Conservation (phyloP, 2,797 vertebrate species). For the Leuciscus waleckii region DNA sequence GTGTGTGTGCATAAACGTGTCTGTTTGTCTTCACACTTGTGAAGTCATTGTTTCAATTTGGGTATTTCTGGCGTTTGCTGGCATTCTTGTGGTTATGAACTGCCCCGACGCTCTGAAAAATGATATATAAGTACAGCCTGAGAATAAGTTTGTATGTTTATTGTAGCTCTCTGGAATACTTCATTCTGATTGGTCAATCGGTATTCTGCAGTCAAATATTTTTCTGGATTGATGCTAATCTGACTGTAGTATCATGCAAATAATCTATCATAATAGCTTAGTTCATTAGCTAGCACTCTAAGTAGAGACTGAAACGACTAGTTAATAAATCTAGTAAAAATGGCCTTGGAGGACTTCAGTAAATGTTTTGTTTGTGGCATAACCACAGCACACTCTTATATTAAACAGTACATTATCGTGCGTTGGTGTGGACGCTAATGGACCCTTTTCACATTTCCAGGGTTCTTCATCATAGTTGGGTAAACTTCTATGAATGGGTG, state of each 20-base stretch:
- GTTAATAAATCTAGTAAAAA: background rate
- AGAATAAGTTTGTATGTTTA: constrained; percentile 60
- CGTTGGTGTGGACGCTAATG: background rate
- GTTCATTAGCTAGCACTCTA: background rate
- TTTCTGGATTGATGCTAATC: background rate
- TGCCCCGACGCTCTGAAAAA: background rate
- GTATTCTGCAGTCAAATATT: background rate
- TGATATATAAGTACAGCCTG: background rate
- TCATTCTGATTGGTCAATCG: background rate
- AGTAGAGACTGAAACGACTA: background rate
- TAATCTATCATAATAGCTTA: too few relatives aligned
- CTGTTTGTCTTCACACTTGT: constrained; percentile 34
- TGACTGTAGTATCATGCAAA: background rate
- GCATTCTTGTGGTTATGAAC: background rate
- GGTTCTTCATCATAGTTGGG: background rate
- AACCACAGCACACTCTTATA: background rate
- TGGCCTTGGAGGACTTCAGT: background rate
- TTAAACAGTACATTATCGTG: background rate
- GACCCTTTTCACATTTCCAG: background rate
- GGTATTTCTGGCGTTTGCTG: constrained; percentile 28
- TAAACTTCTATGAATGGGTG: background rate
- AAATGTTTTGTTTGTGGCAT: background rate
- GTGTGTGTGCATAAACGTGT: constrained; percentile 53
- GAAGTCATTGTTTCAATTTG: constrained; percentile 62
- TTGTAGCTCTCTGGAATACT: background rate